phyloP scores from a whole-genome alignment of 1,140 invertebrate genomes.

The Limonius californicus region DNA sequence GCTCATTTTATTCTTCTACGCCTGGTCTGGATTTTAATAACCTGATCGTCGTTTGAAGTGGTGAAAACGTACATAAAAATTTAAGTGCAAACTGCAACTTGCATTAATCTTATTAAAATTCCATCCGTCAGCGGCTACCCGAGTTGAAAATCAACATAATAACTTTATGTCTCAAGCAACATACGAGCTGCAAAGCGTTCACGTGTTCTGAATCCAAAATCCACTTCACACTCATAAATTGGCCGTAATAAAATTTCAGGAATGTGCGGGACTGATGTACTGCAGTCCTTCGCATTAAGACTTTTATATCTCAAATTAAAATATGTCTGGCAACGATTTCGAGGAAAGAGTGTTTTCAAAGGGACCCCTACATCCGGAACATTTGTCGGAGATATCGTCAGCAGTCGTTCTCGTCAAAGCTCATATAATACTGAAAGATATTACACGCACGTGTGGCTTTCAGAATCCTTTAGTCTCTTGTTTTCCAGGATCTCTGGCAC shows the following conservation, averaged over 20 bases:
- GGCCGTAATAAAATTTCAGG: neutral
- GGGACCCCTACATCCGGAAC: neutral
- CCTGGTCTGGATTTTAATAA: no score
- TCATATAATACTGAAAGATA: neutral
- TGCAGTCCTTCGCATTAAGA: neutral
- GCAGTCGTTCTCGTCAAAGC: neutral
- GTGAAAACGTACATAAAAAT: no score
- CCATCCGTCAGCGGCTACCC: no score
- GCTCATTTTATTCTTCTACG: no score
- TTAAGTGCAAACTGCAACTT: no score
- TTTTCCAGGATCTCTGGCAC: neutral
- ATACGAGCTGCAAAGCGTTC: no score
- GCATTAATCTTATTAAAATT: no score
- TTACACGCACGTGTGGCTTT: neutral
- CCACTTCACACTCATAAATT: neutral
- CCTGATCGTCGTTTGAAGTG: no score
- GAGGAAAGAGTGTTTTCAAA: neutral
- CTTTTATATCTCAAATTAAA: neutral
- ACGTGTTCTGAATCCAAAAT: neutral
- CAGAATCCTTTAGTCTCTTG: neutral
- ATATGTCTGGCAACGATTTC: neutral
- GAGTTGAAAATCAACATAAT: neutral
- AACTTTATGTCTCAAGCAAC: neutral
- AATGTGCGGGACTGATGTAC: neutral
- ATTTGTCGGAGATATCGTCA: neutral